A percentile compares a stretch with the other conserved stretches of the same genome.
Conservation (phyloP, 1,140 invertebrate species). For the Palaemon carinicauda region DNA sequence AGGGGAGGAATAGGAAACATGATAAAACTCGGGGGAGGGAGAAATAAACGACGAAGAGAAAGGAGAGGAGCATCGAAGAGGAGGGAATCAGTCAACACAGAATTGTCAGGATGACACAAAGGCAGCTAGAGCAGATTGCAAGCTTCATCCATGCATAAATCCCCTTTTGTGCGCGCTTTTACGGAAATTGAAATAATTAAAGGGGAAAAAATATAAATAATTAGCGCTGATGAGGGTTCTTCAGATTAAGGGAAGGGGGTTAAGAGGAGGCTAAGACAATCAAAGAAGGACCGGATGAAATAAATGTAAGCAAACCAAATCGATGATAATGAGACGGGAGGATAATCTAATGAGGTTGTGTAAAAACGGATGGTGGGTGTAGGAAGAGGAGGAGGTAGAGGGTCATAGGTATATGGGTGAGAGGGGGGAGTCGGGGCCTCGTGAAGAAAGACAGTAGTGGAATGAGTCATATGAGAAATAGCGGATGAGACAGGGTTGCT, state of each 20-base stretch:
- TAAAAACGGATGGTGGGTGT: neutral
- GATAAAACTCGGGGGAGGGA: neutral
- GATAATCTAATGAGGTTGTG: neutral
- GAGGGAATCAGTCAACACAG: too few species aligned
- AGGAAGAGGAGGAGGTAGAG: neutral
- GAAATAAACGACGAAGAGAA: too few species aligned
- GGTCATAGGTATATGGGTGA: too few species aligned
- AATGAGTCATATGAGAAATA: neutral
- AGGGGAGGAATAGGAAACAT: too few species aligned
- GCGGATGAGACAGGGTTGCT: neutral
- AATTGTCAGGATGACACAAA: too few species aligned
- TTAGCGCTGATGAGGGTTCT: neutral
- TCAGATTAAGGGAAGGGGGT: neutral
- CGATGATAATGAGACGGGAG: neutral
- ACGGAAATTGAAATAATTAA: too few species aligned
- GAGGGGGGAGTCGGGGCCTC: neutral
- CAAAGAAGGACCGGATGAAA: neutral
- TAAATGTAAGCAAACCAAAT: neutral
- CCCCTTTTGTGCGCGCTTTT: too few species aligned
- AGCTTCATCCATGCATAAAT: too few species aligned
- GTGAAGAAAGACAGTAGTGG: neutral
- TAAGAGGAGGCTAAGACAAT: neutral
- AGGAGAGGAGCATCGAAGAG: too few species aligned
- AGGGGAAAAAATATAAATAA: neutral
- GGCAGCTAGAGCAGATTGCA: neutral